Conservation (phyloP, 2,113 vertebrate species). For the Orcinus orca region DNA sequence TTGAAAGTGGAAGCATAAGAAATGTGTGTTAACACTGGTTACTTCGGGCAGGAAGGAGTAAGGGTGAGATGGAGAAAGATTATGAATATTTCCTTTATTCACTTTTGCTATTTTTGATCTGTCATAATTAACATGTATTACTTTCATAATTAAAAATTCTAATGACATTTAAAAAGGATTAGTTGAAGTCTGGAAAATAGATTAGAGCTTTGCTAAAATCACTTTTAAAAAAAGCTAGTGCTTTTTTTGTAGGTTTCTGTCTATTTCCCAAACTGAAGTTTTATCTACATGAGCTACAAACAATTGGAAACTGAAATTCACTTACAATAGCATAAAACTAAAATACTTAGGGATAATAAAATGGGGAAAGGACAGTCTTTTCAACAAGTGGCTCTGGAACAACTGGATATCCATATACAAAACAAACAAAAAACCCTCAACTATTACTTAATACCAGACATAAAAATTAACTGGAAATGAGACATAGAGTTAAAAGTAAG, state of each 20-base stretch:
- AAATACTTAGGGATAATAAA: not conserved
- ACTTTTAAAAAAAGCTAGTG: not conserved
- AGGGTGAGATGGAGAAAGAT: not conserved
- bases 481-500: not conserved
- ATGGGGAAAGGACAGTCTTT: not conserved
- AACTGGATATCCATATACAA: not conserved
- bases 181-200: not conserved
- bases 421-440: not conserved
- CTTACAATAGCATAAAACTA: not conserved
- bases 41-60: not conserved
- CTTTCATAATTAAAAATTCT: slow-evolving; percentile 11
- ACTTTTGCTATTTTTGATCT: not conserved
- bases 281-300: not conserved
- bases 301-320: not conserved
- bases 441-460: not conserved
- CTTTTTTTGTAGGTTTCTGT: not conserved
- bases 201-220: not conserved
- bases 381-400: not conserved
- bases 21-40: not conserved
- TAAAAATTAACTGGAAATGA: not conserved
- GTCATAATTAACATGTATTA: not conserved
- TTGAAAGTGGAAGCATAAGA: not conserved
- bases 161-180: not conserved
- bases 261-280: not conserved
- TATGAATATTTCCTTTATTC: not conserved